Conservation (phyloP, 2,797 vertebrate species). For the Menidia menidia region DNA sequence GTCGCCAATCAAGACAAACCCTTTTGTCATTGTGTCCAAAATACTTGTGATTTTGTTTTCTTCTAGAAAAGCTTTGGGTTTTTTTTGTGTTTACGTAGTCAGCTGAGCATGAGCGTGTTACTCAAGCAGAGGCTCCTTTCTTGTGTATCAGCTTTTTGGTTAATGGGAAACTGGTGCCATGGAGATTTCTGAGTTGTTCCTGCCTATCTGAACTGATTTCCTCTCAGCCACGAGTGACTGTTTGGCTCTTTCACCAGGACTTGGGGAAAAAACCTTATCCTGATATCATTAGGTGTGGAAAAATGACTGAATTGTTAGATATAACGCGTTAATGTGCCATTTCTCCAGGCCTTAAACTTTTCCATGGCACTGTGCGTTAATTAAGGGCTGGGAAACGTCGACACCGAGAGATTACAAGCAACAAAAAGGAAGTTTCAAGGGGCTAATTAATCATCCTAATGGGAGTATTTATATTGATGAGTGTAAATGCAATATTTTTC, state of each 20-base stretch:
- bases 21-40: no score
- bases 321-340: no score
- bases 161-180: neutral
- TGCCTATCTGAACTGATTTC: neutral
- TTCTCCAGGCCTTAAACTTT: no score
- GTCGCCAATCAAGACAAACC: no score
- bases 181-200: neutral
- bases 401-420: neutral
- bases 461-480: neutral
- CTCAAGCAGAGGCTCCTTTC: neutral
- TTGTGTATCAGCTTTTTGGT: neutral
- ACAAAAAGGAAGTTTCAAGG: neutral
- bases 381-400: no score
- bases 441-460: neutral
- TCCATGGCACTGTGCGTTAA: no score
- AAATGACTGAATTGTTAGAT: no score
- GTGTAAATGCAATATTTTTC: neutral
- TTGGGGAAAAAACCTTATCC: neutral
- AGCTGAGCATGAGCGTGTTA: neutral
- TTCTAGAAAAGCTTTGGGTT: no score
- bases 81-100: no score
- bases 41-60: no score
- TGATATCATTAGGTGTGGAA: no score
- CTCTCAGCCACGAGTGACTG: neutral
- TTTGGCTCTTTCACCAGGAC: neutral